Conservation (phyloP, 2,113 vertebrate genomes). For the Hymenochirus boettgeri region DNA sequence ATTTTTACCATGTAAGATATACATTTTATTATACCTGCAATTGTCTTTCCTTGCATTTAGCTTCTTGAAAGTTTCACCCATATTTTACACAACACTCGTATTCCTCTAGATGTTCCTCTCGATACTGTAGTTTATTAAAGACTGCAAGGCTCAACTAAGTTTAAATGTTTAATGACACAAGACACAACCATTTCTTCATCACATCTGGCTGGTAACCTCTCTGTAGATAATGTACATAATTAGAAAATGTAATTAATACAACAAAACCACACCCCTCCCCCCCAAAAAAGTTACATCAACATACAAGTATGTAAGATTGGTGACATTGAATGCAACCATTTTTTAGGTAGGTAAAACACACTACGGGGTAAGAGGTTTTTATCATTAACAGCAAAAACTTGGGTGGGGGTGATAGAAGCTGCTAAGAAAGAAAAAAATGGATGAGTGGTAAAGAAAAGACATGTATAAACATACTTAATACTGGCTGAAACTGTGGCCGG, state of each 20-base stretch:
- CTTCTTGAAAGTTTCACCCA: constrained; percentile 97
- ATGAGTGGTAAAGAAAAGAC: too few relatives aligned
- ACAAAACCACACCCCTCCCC: too few relatives aligned
- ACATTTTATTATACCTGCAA: constrained; percentile 72
- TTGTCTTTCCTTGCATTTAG: constrained; percentile 93
- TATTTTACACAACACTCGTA: constrained; percentile 93
- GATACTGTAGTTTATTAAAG: constrained; percentile 93
- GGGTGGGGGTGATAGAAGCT: too few relatives aligned
- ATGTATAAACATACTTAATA: constrained; percentile 75
- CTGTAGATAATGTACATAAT: constrained; percentile 53
- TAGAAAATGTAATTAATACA: too few relatives aligned
- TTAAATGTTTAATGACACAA: constrained; percentile 93
- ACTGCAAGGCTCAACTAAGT: constrained; percentile 93
- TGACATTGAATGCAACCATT: too few relatives aligned
- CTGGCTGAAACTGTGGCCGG: constrained; percentile 96
- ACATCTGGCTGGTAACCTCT: constrained; percentile 94
- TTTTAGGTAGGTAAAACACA: too few relatives aligned
- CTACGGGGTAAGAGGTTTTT: too few relatives aligned
- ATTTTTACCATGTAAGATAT: too few relatives aligned
- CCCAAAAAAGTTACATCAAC: too few relatives aligned
- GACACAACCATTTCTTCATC: constrained; percentile 96
- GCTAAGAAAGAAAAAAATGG: too few relatives aligned
- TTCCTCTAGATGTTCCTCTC: constrained; percentile 90
- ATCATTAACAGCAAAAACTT: too few relatives aligned
- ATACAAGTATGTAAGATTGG: too few relatives aligned